These are phyloP conservation scores for Paraplagusia blochii DNA, from an alignment of 2,113 vertebrate species.

Conservation along the genomic window DNA sequence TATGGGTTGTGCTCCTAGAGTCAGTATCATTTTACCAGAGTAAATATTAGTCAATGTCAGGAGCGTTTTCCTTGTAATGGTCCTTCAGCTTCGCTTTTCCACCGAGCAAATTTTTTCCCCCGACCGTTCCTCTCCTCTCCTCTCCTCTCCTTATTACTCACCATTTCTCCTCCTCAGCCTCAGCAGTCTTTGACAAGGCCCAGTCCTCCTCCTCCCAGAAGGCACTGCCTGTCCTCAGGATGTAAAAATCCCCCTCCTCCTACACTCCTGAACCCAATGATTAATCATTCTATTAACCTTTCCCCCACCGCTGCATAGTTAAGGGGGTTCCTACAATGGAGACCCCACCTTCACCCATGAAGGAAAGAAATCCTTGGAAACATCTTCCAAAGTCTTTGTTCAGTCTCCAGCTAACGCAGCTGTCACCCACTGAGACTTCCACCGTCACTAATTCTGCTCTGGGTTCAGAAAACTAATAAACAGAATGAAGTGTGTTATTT, in stretches of 20 bases:
- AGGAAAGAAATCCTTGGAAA: slow-evolving; percentile 19
- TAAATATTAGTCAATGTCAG: slow-evolving; percentile 66
- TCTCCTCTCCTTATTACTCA: slow-evolving; percentile 36
- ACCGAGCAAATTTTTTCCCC: too few species aligned
- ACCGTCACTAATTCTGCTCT: slow-evolving; percentile 27
- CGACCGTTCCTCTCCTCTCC: slow-evolving; percentile 5
- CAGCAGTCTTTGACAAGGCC: slow-evolving; percentile 45
- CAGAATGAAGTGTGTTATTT: slow-evolving; percentile 10
- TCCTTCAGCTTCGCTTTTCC: slow-evolving; percentile 38
- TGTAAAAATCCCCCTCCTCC: slow-evolving; percentile 41
- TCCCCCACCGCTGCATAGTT: slow-evolving; percentile 44
- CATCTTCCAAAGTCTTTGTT: slow-evolving; percentile 50
- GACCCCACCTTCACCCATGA: slow-evolving; percentile 23
- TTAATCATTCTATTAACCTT: slow-evolving; percentile 61
- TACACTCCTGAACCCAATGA: slow-evolving; percentile 45
- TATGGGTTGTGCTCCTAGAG: slow-evolving; percentile 57
- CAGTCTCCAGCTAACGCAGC: slow-evolving; percentile 38
- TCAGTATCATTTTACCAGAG: slow-evolving; percentile 58
- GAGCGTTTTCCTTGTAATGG: slow-evolving; percentile 52
- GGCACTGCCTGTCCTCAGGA: slow-evolving; percentile 2
- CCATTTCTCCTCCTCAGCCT: slow-evolving; percentile 30
- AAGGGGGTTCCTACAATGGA: slow-evolving; percentile 39
- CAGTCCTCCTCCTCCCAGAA: slow-evolving; percentile 29
- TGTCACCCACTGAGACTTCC: slow-evolving; percentile 34
- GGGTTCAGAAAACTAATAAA: background rate